Evolutionary conservation across 1,140 invertebrate species (phyloP).

Genomic region (Bombus superbus): DNA sequence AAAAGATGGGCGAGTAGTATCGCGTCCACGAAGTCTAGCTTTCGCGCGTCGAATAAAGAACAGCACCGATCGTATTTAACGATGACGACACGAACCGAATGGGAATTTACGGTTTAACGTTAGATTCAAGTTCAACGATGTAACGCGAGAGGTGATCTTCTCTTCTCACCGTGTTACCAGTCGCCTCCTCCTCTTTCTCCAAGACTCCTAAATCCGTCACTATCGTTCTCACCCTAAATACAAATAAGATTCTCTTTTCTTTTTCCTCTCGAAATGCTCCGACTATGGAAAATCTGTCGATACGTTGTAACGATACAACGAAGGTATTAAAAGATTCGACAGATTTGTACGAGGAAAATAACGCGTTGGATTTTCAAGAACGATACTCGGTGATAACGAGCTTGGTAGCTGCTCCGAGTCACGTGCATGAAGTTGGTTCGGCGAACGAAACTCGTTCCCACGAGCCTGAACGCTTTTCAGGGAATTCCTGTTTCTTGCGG

Average conservation of each 20-base stretch:
- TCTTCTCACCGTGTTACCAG: background rate
- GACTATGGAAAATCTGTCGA: background rate
- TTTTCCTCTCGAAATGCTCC: background rate
- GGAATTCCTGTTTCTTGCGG: slow-evolving; percentile 8
- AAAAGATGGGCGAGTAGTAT: background rate
- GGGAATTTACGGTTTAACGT: background rate
- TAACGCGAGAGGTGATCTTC: background rate
- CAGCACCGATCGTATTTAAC: background rate
- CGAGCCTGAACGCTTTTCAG: background rate
- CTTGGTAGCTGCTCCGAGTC: background rate
- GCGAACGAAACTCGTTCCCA: background rate
- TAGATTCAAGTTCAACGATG: background rate
- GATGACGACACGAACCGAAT: background rate
- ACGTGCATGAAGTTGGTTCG: background rate
- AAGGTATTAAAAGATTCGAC: background rate
- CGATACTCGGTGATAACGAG: background rate
- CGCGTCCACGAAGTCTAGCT: background rate
- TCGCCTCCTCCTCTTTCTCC: background rate
- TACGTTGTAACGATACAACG: background rate
- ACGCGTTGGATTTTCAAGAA: background rate
- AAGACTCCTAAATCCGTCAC: background rate
- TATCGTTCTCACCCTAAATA: background rate
- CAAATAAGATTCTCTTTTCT: background rate
- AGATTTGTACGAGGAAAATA: no score
- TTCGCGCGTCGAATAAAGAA: background rate